Conservation (phyloP, 2,888 invertebrate genomes). For the Thymelicus sylvestris region DNA sequence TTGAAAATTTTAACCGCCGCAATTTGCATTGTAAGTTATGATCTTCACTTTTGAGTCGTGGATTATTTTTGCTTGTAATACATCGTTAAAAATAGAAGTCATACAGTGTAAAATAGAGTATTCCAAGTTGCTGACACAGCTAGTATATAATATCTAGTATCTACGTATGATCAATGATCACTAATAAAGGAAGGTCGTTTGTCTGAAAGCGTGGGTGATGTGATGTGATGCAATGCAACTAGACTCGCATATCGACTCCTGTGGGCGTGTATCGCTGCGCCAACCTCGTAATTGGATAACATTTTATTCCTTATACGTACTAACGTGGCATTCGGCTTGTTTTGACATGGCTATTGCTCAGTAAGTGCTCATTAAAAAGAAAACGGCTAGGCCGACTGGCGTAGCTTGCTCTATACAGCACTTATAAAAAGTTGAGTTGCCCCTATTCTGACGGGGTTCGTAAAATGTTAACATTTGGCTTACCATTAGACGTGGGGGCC, state of each 20-base stretch:
- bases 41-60: no score
- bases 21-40: no score
- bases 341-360: not conserved
- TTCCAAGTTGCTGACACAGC: not conserved
- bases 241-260: slow-evolving; percentile 42
- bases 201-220: slow-evolving; percentile 48
- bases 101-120: not conserved
- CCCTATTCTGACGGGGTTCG: no score
- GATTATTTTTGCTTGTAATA: no score
- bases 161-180: slow-evolving; percentile 2
- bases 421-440: no score
- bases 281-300: slow-evolving; percentile 51
- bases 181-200: slow-evolving; percentile 48
- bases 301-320: slow-evolving; percentile 50
- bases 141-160: slow-evolving; percentile 7
- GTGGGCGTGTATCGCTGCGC: slow-evolving; percentile 44
- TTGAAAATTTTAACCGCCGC: no score
- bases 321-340: slow-evolving; percentile 10
- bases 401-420: no score
- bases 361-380: no score
- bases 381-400: no score
- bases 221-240: slow-evolving; percentile 46
- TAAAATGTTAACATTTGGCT: no score
- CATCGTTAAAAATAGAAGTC: no score
- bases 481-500: no score